Evolutionary conservation across 2,888 invertebrate species (phyloP).

Genomic region (Drosophila atripex): DNA sequence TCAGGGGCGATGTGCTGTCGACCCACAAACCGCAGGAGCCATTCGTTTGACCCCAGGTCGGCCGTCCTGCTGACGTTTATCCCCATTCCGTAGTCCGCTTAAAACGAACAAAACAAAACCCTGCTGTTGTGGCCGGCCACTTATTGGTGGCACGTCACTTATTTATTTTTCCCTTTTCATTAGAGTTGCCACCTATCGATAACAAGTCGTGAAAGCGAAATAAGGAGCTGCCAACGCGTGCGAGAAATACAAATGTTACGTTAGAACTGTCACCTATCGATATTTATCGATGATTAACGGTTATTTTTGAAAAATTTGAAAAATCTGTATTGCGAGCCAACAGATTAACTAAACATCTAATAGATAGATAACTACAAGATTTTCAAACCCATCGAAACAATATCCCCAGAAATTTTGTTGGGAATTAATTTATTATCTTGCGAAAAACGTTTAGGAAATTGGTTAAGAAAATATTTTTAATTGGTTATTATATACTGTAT

Average conservation of each 20-base stretch:
- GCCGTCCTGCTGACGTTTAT: conserved; percentile 91
- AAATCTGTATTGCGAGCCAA: not conserved
- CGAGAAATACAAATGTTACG: too few relatives aligned
- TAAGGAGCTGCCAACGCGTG: too few relatives aligned
- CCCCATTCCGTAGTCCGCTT: conserved; percentile 87
- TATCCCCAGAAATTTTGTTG: not conserved
- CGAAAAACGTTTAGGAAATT: too few relatives aligned
- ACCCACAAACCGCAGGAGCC: conserved; percentile 91
- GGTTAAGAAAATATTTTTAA: too few relatives aligned
- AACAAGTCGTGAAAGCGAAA: not conserved
- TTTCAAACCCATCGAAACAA: not conserved
- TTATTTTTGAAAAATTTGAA: not conserved
- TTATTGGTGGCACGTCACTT: conserved; percentile 27
- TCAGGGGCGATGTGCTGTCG: conserved; percentile 89
- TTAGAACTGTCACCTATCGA: too few relatives aligned
- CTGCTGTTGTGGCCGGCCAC: conserved; percentile 18
- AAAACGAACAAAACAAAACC: conserved; percentile 1
- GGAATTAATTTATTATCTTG: conserved; percentile 5
- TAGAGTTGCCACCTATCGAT: conserved; percentile 3
- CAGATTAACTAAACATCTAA: too few relatives aligned
- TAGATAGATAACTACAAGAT: not conserved
- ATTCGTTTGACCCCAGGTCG: conserved; percentile 92
- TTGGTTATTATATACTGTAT: not conserved
- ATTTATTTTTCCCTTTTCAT: not conserved
- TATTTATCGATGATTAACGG: not conserved